phyloP scores from a whole-genome alignment of 2,797 vertebrate species.

The Paguma larvata region DNA sequence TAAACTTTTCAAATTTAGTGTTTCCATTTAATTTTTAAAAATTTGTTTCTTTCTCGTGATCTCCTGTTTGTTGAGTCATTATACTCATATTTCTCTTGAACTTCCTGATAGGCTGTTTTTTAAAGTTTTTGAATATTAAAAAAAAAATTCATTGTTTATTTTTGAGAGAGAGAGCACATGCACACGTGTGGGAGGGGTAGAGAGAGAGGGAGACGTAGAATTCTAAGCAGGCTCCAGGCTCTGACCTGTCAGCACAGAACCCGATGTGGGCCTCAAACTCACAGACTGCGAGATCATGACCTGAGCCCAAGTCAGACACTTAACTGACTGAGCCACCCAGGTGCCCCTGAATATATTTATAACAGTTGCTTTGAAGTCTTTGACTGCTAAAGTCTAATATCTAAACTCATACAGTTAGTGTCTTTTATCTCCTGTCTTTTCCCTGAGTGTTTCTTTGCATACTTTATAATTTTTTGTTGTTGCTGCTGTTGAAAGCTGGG shows the following conservation, averaged over 20 bases:
- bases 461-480: not conserved
- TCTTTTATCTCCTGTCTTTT: not conserved
- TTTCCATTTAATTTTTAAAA: not conserved
- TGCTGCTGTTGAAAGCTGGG: not conserved
- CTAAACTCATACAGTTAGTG: not conserved
- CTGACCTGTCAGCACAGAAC: too few relatives aligned
- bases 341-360: not conserved
- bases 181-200: too few relatives aligned
- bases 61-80: not conserved
- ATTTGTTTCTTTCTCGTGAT: not conserved
- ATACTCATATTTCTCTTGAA: not conserved
- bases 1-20: not conserved
- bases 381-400: not conserved
- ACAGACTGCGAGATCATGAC: too few relatives aligned
- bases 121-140: not conserved
- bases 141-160: too few relatives aligned
- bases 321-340: too few relatives aligned
- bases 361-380: not conserved
- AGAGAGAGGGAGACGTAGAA: too few relatives aligned
- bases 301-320: too few relatives aligned
- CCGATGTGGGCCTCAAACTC: too few relatives aligned
- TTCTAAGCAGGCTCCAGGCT: too few relatives aligned
- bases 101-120: not conserved
- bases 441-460: not conserved
- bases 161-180: too few relatives aligned